Evolutionary conservation across 2,797 vertebrate genomes (phyloP).

Genomic region (Taeniopygia guttata): DNA sequence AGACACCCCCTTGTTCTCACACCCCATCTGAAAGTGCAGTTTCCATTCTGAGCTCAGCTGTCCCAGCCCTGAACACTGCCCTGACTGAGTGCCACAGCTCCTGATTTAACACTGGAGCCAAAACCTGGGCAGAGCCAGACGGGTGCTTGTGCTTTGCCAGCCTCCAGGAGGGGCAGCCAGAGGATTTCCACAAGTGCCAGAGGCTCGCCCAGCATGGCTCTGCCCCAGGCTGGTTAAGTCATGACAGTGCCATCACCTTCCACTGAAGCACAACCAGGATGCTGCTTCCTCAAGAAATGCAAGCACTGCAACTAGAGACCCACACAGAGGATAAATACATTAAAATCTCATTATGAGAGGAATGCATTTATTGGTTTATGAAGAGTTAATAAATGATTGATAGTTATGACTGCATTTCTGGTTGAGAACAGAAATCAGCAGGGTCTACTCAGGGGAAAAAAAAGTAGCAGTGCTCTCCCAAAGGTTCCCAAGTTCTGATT

Average conservation of each 20-base stretch:
- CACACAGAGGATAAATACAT: too few species aligned
- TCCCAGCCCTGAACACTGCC: background rate
- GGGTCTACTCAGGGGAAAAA: background rate
- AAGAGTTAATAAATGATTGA: background rate
- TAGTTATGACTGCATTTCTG: background rate
- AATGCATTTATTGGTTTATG: background rate
- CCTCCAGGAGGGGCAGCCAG: background rate
- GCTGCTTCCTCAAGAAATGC: background rate
- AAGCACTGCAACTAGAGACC: background rate
- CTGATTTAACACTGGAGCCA: background rate
- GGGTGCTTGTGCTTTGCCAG: background rate
- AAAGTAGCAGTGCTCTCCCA: background rate
- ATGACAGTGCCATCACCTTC: background rate
- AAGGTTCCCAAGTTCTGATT: background rate
- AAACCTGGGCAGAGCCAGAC: background rate
- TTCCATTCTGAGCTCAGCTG: slow-evolving; percentile 4
- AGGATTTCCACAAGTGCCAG: background rate
- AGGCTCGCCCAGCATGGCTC: background rate
- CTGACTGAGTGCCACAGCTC: rapidly evolving
- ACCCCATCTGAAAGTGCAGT: background rate
- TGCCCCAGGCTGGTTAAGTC: background rate
- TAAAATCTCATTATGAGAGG: background rate
- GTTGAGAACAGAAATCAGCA: background rate
- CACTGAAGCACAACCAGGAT: background rate
- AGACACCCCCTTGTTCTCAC: slow-evolving; percentile 81